Evolutionary conservation across 1,140 invertebrate genomes (phyloP), one percentile per base, ranked within the genome.

Genomic region (Drosophila nigromelanica): DNA sequence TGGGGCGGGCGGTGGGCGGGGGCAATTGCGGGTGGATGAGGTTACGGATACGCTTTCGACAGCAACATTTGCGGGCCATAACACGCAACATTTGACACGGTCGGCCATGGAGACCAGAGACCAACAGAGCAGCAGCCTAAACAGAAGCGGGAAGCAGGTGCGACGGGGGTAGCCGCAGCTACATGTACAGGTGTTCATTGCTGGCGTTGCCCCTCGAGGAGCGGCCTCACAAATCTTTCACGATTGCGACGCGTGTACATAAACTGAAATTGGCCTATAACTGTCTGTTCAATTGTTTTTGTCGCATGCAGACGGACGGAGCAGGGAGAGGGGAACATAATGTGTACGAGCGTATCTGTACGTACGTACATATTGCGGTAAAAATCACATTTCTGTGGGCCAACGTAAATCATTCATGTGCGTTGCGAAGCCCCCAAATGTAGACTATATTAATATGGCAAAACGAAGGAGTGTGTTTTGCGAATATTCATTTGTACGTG

Each of bases 371-470:
- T 87, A 87, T 89, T 87, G 82, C 82, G 82, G 82, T 87, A 87
- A 89, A 87, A 87, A 89, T 87, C 85, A 89, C 79, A 89, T 83
- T 89, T 73, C 75, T 71, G 73, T 87, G 64, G 79, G 54, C 69
- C 72, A 60, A 66, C 71, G 78, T 87, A 87, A 87, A 87, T 87
- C 78, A 89, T 87, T 87, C 82, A 87, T 87, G 68, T 76, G 78
- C 60, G 73, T 63, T 72, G 55, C 66, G 27, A 58, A 52, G 58
- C 67, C 73, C 78, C 73, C 50, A 79, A 87, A 79, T 80, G 79
- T 73, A 89, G 83, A 87, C 82, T 87, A 87, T 89, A 87, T 87
- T 87, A 87, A 89, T 89, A 87, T 89, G 82, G 76, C 85, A 87
- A 83, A 85, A 80, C 78, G 83, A 82, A 87, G 78, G 78, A 68